Conservation (phyloP, 1,140 invertebrate species). For the Tribolium madens region DNA sequence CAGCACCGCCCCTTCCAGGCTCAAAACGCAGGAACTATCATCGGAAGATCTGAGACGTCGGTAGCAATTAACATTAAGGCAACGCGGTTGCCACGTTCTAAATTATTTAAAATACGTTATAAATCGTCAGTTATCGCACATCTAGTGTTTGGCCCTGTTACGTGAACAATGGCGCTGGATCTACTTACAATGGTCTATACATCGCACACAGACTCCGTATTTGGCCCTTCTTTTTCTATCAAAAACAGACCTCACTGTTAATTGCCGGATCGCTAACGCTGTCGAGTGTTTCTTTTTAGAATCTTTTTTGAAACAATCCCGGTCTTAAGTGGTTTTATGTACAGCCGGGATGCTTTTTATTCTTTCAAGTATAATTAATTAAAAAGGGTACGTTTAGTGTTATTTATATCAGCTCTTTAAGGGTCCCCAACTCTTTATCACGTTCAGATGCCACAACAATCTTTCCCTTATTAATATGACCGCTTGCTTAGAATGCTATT, state of each 20-base stretch:
- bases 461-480: background rate
- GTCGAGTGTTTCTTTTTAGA: conserved; percentile 20
- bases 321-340: conserved; percentile 41
- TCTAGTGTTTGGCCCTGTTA: conserved; percentile 48
- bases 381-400: conserved; percentile 37
- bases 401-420: conserved; percentile 31
- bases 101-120: conserved; percentile 49
- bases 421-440: background rate
- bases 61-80: conserved; percentile 51
- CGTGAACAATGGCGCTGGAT: conserved; percentile 52
- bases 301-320: conserved; percentile 34
- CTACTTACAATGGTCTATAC: conserved; percentile 55
- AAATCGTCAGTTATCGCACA: conserved; percentile 54
- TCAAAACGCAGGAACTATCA: conserved; percentile 16
- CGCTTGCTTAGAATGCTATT: background rate
- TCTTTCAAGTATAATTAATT: conserved; percentile 43
- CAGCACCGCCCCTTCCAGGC: conserved; percentile 41
- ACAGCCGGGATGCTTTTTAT: conserved; percentile 19
- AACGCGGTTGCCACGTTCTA: conserved; percentile 46
- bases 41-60: conserved; percentile 35
- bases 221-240: background rate
- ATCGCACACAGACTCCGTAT: conserved; percentile 40
- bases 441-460: conserved; percentile 9
- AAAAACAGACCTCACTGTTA: conserved; percentile 20
- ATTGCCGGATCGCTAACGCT: conserved; percentile 28